Base-by-base conservation (phyloP, 2,888 invertebrate species). In the Melinaea marsaeus region DNA sequence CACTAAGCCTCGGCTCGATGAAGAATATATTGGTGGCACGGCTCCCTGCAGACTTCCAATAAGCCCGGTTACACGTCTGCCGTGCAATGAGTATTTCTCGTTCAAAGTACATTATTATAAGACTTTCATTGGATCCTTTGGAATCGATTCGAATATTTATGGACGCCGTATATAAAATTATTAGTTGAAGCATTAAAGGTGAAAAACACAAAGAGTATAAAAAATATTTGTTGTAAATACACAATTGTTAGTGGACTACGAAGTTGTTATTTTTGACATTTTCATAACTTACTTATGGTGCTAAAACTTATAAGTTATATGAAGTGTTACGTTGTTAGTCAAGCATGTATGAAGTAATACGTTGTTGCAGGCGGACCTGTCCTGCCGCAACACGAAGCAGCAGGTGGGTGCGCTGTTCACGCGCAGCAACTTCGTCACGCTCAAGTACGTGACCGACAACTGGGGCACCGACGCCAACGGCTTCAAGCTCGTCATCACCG, bases 381-480 rank as follows among this genome's bases (percentile, higher is more conserved):
- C 97, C 67, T 98, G 98, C 90, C 94, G 96, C 73, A 96, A 97
- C 91, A 97, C 97, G 74, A 95, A 95, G 86, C 95, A 96, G 90
- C 95, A 95, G 76, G 95, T 97, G 71, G 96, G 96, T 70, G 95
- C 95, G 75, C 94, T 97, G 87, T 96, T 96, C 90, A 98, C 97
- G 65, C 93, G 96, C 80, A 97, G 97, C 84, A 98, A 97, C 92
- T 97, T 96, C 90, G 96, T 98, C 80, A 98, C 97, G 61, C 93
- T 98, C 75, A 97, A 96, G 88, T 98, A 97, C 92, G 95, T 96
- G 80, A 97, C 98, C 60, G 97, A 98, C 90, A 94, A 94, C 80
- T 97, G 97, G 96, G 97, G 97, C 71, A 97, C 97, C 68, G 95
- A 96, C 84, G 94, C 95, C 77, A 97, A 97, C 88, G 97, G 97